Evolutionary conservation across 2,797 vertebrate species (phyloP).

Genomic region (Platyrinchus mystaceus): DNA sequence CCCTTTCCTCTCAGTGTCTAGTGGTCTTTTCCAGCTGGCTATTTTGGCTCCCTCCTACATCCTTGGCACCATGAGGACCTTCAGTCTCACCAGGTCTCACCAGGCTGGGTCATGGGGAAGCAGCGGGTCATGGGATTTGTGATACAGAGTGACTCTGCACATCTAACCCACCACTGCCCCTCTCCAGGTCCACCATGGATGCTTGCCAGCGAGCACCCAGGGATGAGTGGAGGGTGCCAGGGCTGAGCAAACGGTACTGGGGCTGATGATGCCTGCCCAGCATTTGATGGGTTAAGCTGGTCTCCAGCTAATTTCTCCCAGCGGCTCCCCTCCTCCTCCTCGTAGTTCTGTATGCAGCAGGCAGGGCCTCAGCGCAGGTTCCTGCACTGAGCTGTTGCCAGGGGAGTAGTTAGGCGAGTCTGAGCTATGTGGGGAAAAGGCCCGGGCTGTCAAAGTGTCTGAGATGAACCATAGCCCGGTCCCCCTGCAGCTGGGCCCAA

Average conservation of each 20-base stretch:
- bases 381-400: slow-evolving; percentile 88
- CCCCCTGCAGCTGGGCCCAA: slow-evolving; percentile 89
- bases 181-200: neutral
- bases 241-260: neutral
- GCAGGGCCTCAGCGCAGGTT: slow-evolving; percentile 69
- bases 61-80: neutral
- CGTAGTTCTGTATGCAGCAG: slow-evolving; percentile 71
- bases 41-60: neutral
- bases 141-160: accelerated
- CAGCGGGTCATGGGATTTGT: neutral
- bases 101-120: neutral
- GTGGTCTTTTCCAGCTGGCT: neutral
- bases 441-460: slow-evolving; percentile 91
- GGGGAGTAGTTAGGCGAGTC: slow-evolving; percentile 86
- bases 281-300: slow-evolving; percentile 66
- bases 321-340: slow-evolving; percentile 56
- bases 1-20: neutral
- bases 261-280: slow-evolving; percentile 24
- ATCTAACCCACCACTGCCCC: neutral
- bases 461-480: slow-evolving; percentile 83
- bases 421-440: slow-evolving; percentile 91
- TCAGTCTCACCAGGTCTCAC: neutral
- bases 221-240: neutral
- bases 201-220: neutral
- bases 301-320: slow-evolving; percentile 66